phyloP scores from a whole-genome alignment of 2,113 vertebrate genomes.

The Haemorhous mexicanus region DNA sequence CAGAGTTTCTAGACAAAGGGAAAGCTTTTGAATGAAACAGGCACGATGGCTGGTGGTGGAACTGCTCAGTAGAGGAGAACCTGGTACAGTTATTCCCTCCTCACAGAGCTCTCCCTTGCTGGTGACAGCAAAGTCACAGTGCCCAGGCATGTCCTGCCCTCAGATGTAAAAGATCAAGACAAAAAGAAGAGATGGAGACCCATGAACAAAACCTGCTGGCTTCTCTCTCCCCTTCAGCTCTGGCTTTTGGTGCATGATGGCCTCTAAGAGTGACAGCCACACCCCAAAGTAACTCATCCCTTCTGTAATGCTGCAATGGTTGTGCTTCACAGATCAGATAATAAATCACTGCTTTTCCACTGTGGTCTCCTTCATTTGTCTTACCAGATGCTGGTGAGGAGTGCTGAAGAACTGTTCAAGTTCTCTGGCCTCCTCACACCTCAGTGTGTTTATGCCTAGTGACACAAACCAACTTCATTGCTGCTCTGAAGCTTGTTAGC shows the following conservation, averaged over 20 bases:
- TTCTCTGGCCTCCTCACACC: background rate
- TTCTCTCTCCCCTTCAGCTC: background rate
- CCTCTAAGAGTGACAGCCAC: background rate
- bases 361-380: background rate
- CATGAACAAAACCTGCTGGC: background rate
- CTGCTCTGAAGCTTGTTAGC: background rate
- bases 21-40: background rate
- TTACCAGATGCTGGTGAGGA: background rate
- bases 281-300: too few relatives aligned
- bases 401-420: background rate
- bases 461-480: background rate
- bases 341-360: background rate
- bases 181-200: background rate
- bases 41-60: background rate
- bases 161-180: background rate
- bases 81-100: background rate
- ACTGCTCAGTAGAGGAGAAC: background rate
- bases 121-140: background rate
- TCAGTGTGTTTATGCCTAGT: background rate
- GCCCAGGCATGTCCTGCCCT: background rate
- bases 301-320: background rate
- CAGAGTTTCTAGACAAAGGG: background rate
- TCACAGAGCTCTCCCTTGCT: background rate
- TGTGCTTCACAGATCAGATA: background rate
- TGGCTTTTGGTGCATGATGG: background rate